Evolutionary conservation across 2,113 vertebrate species (phyloP).

Genomic region (Nyctereutes procyonoides): DNA sequence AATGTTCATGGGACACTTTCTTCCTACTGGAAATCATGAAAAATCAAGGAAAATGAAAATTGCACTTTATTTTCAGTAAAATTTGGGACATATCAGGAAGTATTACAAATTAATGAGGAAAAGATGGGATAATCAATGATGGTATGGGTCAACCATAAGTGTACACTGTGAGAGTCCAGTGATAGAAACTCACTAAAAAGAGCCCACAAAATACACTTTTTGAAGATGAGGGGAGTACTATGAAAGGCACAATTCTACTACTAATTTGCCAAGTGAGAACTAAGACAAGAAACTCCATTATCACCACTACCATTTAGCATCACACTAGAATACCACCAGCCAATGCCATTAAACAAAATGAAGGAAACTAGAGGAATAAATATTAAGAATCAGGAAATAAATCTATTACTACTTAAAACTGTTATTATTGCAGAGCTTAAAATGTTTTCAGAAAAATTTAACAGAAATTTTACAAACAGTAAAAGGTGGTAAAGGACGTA

Average conservation of each 20-base stretch:
- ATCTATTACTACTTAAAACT: slow-evolving; percentile 15
- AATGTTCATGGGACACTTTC: neutral
- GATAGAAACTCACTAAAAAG: slow-evolving; percentile 19
- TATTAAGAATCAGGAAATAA: slow-evolving; percentile 1
- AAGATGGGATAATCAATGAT: neutral
- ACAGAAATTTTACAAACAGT: neutral
- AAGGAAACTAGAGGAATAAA: slow-evolving; percentile 9
- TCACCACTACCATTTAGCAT: neutral
- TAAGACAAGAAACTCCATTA: neutral
- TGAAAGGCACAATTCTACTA: neutral
- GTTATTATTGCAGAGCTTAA: neutral
- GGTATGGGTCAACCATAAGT: neutral
- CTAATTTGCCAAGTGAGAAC: neutral
- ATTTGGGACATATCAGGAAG: neutral
- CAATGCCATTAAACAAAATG: neutral
- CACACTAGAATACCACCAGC: neutral
- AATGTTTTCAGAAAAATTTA: neutral
- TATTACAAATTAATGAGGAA: slow-evolving; percentile 20
- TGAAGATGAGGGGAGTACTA: neutral
- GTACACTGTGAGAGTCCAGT: neutral
- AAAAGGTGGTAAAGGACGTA: neutral
- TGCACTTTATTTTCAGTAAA: slow-evolving; percentile 8
- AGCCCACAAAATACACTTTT: neutral
- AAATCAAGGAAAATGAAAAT: slow-evolving; percentile 30
- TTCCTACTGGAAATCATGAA: slow-evolving; percentile 42